Conservation (phyloP, 2,888 invertebrate genomes). For the Eupithecia subfuscata region DNA sequence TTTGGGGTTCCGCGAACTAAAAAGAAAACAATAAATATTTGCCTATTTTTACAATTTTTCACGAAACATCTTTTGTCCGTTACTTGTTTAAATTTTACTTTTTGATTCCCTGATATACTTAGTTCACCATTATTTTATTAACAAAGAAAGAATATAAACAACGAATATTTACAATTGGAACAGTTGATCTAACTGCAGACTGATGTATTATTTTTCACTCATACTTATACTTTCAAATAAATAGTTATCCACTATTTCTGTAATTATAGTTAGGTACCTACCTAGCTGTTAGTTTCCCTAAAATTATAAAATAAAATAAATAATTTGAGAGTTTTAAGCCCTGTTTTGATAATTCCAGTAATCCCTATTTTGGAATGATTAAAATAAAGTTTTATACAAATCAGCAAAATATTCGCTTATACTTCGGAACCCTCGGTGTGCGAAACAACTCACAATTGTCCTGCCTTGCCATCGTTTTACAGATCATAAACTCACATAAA, state of each 20-base stretch:
- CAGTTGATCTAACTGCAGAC: too few species aligned
- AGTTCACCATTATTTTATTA: neutral
- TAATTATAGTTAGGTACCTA: too few species aligned
- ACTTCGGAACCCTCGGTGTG: neutral
- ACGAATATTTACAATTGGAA: too few species aligned
- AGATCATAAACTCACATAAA: conserved; percentile 24
- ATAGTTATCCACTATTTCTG: too few species aligned
- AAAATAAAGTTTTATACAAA: neutral
- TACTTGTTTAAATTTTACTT: neutral
- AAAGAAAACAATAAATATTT: neutral
- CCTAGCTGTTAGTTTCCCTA: too few species aligned
- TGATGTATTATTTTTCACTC: too few species aligned
- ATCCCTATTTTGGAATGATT: neutral
- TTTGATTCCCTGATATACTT: neutral
- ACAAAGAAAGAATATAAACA: neutral
- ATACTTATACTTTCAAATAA: too few species aligned
- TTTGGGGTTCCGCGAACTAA: neutral
- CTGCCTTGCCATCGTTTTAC: conserved; percentile 14
- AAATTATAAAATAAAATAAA: too few species aligned
- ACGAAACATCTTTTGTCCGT: neutral
- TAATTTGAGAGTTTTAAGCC: too few species aligned
- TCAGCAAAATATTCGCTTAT: neutral
- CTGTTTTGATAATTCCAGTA: neutral
- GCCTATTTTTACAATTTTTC: neutral
- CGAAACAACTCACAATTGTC: neutral